Conservation (phyloP, 2,888 invertebrate genomes). For the Hoplodrina blanda region DNA sequence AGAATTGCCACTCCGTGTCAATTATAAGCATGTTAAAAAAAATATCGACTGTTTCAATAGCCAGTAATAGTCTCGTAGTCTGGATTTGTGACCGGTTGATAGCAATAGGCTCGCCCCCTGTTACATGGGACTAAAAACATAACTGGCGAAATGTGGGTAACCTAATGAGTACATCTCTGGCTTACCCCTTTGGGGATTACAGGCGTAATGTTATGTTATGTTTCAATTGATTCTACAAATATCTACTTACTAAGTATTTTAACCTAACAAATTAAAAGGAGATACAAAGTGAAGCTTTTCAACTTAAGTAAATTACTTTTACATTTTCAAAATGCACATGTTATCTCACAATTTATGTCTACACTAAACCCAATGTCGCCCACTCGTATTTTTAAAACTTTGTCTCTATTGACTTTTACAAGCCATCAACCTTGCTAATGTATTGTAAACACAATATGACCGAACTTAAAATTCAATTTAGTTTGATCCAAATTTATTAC, state of each 20-base stretch:
- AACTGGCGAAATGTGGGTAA: too few species aligned
- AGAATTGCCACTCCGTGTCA: too few species aligned
- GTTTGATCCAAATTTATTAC: constrained; percentile 41
- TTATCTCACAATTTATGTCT: neutral
- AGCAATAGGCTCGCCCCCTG: too few species aligned
- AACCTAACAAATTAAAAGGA: neutral
- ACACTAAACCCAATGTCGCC: neutral
- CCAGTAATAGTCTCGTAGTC: too few species aligned
- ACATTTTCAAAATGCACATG: neutral
- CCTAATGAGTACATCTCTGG: too few species aligned
- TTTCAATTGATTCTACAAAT: neutral
- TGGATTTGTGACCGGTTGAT: too few species aligned
- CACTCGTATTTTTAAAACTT: constrained; percentile 5
- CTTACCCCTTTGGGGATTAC: too few species aligned
- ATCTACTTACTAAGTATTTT: neutral
- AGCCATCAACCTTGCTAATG: constrained; percentile 26
- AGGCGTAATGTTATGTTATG: too few species aligned
- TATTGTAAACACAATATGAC: constrained; percentile 33
- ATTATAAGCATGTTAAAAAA: too few species aligned
- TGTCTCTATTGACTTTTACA: constrained; percentile 21
- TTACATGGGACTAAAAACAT: too few species aligned
- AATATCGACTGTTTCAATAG: too few species aligned
- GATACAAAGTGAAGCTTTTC: neutral
- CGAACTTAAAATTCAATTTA: constrained; percentile 55
- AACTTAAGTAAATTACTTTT: neutral